These are phyloP conservation scores for Phania funesta DNA, from an alignment of 2,888 invertebrate genomes.

Conservation along the genomic window DNA sequence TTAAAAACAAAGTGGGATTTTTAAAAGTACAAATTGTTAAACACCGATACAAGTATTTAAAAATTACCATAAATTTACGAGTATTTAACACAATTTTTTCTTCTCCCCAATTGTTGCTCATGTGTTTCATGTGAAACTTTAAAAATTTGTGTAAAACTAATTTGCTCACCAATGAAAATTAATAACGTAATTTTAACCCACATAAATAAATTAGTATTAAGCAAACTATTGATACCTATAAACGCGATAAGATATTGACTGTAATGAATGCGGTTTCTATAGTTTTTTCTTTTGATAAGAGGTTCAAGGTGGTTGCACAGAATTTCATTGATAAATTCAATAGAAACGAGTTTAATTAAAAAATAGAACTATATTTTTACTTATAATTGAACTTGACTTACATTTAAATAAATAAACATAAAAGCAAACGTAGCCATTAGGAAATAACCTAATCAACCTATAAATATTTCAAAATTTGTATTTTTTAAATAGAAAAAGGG, in stretches of 20 bases:
- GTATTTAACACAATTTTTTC: too few species aligned
- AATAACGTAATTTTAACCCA: neutral
- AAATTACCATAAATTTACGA: too few species aligned
- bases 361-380: neutral
- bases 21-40: too few species aligned
- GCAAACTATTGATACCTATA: neutral
- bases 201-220: conserved; percentile 1
- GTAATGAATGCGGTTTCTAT: neutral
- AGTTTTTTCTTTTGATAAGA: neutral
- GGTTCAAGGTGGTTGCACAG: conserved; percentile 12
- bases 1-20: neutral
- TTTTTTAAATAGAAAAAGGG: neutral
- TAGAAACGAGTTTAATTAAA: conserved; percentile 1
- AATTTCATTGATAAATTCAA: neutral
- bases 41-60: too few species aligned
- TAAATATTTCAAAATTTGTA: neutral
- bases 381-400: conserved; percentile 51
- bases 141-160: neutral
- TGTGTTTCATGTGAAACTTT: neutral
- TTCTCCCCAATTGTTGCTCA: neutral
- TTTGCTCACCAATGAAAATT: neutral
- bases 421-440: neutral
- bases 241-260: conserved; percentile 7
- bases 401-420: neutral
- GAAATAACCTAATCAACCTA: conserved; percentile 33